Base-by-base conservation (phyloP, 2,113 vertebrate species). In the Leucosticte australis region DNA sequence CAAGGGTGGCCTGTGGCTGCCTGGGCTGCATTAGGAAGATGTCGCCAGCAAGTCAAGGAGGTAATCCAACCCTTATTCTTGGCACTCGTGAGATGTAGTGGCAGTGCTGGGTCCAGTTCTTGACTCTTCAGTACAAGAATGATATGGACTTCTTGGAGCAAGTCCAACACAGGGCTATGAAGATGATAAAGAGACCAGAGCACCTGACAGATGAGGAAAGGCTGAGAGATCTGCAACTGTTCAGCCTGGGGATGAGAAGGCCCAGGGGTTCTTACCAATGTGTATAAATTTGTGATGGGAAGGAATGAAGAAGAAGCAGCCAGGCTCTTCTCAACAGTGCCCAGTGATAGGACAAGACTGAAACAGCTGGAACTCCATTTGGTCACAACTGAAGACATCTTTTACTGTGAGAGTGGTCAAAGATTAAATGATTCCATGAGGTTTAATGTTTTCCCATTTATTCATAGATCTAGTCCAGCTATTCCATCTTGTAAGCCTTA, bases 81-180 rank as follows among this genome's bases (percentile, higher is more conserved):
- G 64, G 63, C 30, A 60, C 23, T 28, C 13, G 10, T 35, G 47
- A 83, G 47, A 47, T 7, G 1, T 9, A 76, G 18, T 12, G 11
- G 41, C 35, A 41, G 17, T 41, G n/a, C 30, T 16, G 18, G n/a
- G 8, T 62, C 11, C 21, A 31, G 18, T 31, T 47, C 46, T 53
- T 28, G n/a, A 47, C 24, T 47, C 33, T 26, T 68, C 55, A 41
- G 30, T 27, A 62, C 11, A 31, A 62, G 47, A 76, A 76, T 41
- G 17, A 69, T 35, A 33, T 2, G 1, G 26, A 62, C 26, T 35
- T 49, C 24, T 35, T 15, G 30, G 5, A 68, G 26, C 39, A 68
- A 68, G 55, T 27, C 26, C 62, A 68, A 5, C 26, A 31, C 0
- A 0, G 27, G 20, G 30, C 23, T 69, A 11, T 2, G 5, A 88